Base-by-base conservation (phyloP, 1,140 invertebrate species). In the Drosophila seguyi region DNA sequence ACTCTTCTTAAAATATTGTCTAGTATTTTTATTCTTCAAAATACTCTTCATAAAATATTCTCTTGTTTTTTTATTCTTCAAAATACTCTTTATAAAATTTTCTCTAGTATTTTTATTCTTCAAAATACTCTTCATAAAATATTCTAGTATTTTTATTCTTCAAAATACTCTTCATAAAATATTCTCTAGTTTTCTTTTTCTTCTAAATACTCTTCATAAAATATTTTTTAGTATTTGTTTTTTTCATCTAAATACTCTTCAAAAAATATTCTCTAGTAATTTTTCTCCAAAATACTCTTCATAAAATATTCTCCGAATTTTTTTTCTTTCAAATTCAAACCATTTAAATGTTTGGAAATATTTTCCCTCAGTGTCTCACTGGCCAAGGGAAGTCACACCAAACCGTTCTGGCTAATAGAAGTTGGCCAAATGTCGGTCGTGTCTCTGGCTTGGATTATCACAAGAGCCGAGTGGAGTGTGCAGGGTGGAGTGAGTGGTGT, bases 371-470 rank as follows among this genome's bases (percentile, higher is more conserved):
- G 56, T 65, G 62, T n/a, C 7, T 14, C 7, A 25, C 38, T 16
- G 36, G 14, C 27, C 13, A 31, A 36, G 61, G 11, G 8, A 68
- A 71, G 65, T 71, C 36, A 34, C 65, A 67, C 63, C 39, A 39
- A 22, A n/a, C 25, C n/a, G 29, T 41, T 38, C 67, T 44, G 78
- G 55, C 78, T 81, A 81, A 81, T 81, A 72, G 56, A 82, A 79
- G 75, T 71, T 86, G 75, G 82, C 66, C 62, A 88, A 86, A 88
- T 83, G 83, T 87, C 83, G 82, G 82, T 85, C 82, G 82, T 86
- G 78, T 81, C 80, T 79, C 50, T 81, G 63, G 58, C 39, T 56
- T 44, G 82, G 79, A 87, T 86, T 86, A 86, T 86, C 82, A 71
- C 63, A 79, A 79, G 29, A 53, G 71, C 4, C 44, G 36, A 50